Base-by-base conservation (phyloP, 1,140 invertebrate genomes). In the Dreissena rostriformis region DNA sequence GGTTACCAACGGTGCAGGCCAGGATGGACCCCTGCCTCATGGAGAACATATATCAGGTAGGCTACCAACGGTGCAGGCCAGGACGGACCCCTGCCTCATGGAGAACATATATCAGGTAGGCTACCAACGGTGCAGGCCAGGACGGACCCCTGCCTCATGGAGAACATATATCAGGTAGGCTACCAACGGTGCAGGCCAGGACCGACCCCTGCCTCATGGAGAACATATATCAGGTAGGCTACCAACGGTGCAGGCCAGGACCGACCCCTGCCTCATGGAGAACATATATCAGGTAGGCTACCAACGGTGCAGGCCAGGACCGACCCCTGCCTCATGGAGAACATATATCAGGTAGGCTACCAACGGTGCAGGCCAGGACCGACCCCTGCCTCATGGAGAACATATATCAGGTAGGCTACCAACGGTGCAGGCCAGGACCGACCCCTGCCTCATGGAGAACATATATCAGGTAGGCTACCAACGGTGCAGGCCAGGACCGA, bases 371-470 rank as follows among this genome's bases (percentile, higher is more conserved):
- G n/a, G n/a, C n/a, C n/a, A 12, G 71, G 19, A 82, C 79, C 49
- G 79, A 82, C 52, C 71, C 71, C 7, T 82, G 79, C 73, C 79
- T 82, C 28, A 82, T 82, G 79, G 79, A 82, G 29, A 82, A 82
- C 57, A 82, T 82, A 28, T 82, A 73, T 26, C 53, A 74, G 70
- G 79, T 82, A 66, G 14, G 76, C 49, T 28, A 5, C 4, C 8
- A 39, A 8, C 8, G 39, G 2, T n/a, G n/a, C n/a, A n/a, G n/a
- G n/a, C n/a, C n/a, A 12, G 71, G 19, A 82, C 79, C 49, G 79
- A 82, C 52, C 71, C 71, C 7, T 82, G 79, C 73, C 79, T 82
- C 28, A 82, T 82, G 79, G 79, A 82, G 29, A 82, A 82, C 57
- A 82, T 82, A 28, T 82, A 73, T 26, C 53, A 74, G 70, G 79